Conservation (phyloP, 2,113 vertebrate species). For the Emydura subglobosa region DNA sequence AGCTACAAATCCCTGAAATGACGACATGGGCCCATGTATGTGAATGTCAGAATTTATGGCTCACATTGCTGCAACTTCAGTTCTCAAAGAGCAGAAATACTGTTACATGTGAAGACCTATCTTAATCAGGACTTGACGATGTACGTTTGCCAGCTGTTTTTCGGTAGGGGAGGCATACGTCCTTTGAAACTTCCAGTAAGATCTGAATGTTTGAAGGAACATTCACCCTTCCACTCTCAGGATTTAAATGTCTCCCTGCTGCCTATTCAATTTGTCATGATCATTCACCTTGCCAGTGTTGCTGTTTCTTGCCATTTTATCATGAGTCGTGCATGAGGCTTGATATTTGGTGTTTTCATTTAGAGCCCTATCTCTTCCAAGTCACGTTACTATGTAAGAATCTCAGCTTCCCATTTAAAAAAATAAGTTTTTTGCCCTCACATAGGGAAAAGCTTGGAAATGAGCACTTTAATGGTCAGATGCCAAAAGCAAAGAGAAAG, state of each 20-base stretch:
- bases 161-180: not conserved
- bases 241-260: not conserved
- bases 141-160: not conserved
- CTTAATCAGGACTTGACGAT: not conserved
- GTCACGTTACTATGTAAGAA: not conserved
- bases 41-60: not conserved
- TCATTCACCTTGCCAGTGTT: not conserved
- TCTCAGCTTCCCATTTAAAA: no score
- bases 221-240: not conserved
- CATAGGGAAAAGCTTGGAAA: not conserved
- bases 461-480: not conserved
- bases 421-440: not conserved
- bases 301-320: not conserved
- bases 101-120: not conserved
- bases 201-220: not conserved
- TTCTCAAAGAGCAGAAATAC: accelerated
- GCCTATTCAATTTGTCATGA: not conserved
- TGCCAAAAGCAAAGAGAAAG: not conserved
- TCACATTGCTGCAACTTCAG: not conserved
- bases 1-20: conserved; percentile 50
- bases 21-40: not conserved
- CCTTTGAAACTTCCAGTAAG: not conserved
- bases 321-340: not conserved
- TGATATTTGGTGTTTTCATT: not conserved
- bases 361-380: not conserved